A percentile compares a stretch with the other conserved stretches of the same genome.
These are phyloP conservation scores for Ladona fulva DNA, from an alignment of 1,140 invertebrate species.

Conservation along the genomic window DNA sequence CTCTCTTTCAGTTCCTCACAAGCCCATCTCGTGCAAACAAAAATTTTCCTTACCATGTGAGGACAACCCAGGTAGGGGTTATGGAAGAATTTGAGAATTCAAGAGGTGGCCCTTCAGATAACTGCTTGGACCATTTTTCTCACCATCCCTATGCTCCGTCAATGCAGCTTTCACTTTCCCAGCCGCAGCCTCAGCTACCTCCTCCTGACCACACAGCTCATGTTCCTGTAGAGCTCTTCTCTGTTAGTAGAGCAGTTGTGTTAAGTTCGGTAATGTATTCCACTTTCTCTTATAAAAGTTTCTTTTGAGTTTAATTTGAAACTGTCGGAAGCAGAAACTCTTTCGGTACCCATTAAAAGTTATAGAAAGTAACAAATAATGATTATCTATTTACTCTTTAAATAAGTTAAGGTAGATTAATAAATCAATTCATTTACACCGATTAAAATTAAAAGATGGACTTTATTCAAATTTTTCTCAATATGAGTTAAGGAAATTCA, in stretches of 20 bases:
- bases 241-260: conserved; percentile 27
- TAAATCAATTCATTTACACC: no score
- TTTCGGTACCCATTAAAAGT: no score
- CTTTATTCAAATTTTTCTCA: no score
- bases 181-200: conserved; percentile 11
- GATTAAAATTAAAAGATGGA: no score
- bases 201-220: conserved; percentile 31
- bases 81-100: conserved; percentile 41
- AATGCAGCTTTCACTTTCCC: conserved; percentile 16
- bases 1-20: conserved; percentile 54
- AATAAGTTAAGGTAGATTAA: no score
- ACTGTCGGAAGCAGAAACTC: no score
- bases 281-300: no score
- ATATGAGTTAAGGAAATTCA: no score
- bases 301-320: no score
- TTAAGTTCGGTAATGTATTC: neutral
- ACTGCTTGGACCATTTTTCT: conserved; percentile 49
- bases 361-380: no score
- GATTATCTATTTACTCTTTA: no score
- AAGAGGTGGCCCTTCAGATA: conserved; percentile 38
- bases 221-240: conserved; percentile 38
- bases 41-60: conserved; percentile 79
- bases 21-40: conserved; percentile 70
- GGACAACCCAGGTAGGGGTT: conserved; percentile 67
- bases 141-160: conserved; percentile 51